Evolutionary conservation across 2,888 invertebrate species (phyloP).

Genomic region (Andrena haemorrhoa): DNA sequence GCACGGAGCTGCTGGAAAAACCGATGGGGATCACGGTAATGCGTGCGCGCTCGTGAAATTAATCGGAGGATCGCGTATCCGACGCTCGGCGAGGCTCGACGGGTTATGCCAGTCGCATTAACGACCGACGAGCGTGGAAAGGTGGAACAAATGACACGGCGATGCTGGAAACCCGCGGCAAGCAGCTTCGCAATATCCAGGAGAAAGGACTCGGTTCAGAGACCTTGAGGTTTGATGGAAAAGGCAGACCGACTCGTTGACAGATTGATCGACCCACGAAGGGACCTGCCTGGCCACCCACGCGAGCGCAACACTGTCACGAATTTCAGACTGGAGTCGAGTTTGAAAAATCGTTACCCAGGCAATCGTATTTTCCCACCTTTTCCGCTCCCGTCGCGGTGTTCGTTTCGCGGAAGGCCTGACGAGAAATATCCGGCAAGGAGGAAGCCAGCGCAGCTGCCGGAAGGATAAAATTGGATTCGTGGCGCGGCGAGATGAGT

Average conservation of each 20-base stretch:
- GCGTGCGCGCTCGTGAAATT: too few species aligned
- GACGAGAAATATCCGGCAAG: slow-evolving; percentile 59
- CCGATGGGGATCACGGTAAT: too few species aligned
- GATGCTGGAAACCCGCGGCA: slow-evolving; percentile 54
- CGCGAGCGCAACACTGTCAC: slow-evolving; percentile 19
- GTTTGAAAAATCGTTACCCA: neutral
- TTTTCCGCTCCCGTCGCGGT: too few species aligned
- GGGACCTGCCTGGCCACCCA: slow-evolving; percentile 39
- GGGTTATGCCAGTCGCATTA: too few species aligned
- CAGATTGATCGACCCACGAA: slow-evolving; percentile 57
- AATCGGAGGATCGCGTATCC: too few species aligned
- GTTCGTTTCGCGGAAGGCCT: slow-evolving; percentile 28
- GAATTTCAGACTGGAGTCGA: neutral
- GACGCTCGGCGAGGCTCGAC: too few species aligned
- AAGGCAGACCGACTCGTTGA: slow-evolving; percentile 62
- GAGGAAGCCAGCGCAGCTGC: slow-evolving; percentile 39
- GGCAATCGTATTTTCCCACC: too few species aligned
- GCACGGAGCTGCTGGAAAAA: too few species aligned
- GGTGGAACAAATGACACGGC: slow-evolving; percentile 29
- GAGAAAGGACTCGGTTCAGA: slow-evolving; percentile 54
- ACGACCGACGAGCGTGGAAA: slow-evolving; percentile 32
- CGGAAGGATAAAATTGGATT: slow-evolving; percentile 73
- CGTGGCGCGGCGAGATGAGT: slow-evolving; percentile 19
- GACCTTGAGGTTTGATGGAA: slow-evolving; percentile 67
- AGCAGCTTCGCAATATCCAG: slow-evolving; percentile 43